phyloP scores from a whole-genome alignment of 2,113 vertebrate genomes.

The Peromyscus polionotus region DNA sequence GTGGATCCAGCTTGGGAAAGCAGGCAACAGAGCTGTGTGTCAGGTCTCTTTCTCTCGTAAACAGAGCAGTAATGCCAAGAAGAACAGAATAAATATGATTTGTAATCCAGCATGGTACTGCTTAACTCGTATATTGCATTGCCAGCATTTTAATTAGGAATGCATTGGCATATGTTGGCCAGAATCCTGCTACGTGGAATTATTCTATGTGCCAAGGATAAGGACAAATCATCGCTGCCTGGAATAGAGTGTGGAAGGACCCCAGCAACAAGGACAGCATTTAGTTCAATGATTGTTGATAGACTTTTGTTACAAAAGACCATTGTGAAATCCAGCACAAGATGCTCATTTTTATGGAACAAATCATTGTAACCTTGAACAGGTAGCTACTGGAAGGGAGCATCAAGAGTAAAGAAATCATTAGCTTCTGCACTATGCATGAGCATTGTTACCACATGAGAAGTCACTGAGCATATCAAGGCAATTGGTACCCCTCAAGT shows the following conservation, averaged over 20 bases:
- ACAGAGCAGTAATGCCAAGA: conserved; percentile 3
- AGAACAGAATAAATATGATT: background rate
- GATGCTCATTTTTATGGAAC: background rate
- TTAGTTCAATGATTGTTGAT: background rate
- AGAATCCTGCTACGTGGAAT: conserved; percentile 24
- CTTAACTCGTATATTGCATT: background rate
- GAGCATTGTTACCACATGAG: background rate
- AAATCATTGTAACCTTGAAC: conserved; percentile 7
- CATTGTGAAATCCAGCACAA: background rate
- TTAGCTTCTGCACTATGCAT: background rate
- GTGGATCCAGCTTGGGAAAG: background rate
- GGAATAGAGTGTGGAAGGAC: background rate
- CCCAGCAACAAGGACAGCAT: background rate
- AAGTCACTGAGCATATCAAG: background rate
- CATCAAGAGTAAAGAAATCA: background rate
- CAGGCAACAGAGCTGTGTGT: background rate
- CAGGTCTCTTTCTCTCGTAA: background rate
- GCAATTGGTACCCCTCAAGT: background rate
- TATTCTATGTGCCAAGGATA: background rate
- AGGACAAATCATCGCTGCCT: background rate
- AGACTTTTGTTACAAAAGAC: conserved; percentile 2
- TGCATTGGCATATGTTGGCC: conserved; percentile 3
- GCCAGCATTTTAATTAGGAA: conserved; percentile 61
- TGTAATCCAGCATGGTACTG: background rate
- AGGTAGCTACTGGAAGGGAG: background rate